Evolutionary conservation across 1,140 invertebrate genomes (phyloP).

Genomic region (Pseudomyrmex pallidus): DNA sequence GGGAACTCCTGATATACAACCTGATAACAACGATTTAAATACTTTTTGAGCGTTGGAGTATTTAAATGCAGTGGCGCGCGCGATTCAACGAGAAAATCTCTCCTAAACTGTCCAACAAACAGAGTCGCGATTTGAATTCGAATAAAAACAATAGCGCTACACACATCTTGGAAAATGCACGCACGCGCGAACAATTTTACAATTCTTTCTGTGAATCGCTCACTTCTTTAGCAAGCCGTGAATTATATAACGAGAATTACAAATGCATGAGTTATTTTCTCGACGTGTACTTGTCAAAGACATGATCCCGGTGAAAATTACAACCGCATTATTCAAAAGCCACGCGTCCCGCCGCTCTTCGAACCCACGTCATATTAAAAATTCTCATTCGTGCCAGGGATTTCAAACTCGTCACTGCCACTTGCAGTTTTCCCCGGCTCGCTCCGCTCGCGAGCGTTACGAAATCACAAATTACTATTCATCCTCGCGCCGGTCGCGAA

Average conservation of each 20-base stretch:
- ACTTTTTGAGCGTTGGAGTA: not conserved
- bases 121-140: too few species aligned
- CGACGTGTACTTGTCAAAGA: not conserved
- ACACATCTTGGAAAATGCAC: too few species aligned
- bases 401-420: conserved; percentile 53
- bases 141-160: too few species aligned
- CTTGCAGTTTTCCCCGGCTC: conserved; percentile 34
- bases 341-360: not conserved
- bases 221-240: not conserved
- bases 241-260: conserved; percentile 13
- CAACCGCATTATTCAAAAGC: conserved; percentile 8
- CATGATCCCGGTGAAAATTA: not conserved
- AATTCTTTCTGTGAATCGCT: not conserved
- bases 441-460: conserved; percentile 24
- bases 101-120: not conserved
- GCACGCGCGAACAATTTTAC: not conserved
- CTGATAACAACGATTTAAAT: conserved; percentile 15
- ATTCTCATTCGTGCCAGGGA: conserved; percentile 37
- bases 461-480: conserved; percentile 65
- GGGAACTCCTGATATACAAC: not conserved
- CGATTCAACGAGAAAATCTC: not conserved
- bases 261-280: not conserved
- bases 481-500: conserved; percentile 46
- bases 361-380: conserved; percentile 46
- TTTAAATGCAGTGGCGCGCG: not conserved